Base-by-base conservation (phyloP, 2,113 vertebrate species). In the Promerops cafer region DNA sequence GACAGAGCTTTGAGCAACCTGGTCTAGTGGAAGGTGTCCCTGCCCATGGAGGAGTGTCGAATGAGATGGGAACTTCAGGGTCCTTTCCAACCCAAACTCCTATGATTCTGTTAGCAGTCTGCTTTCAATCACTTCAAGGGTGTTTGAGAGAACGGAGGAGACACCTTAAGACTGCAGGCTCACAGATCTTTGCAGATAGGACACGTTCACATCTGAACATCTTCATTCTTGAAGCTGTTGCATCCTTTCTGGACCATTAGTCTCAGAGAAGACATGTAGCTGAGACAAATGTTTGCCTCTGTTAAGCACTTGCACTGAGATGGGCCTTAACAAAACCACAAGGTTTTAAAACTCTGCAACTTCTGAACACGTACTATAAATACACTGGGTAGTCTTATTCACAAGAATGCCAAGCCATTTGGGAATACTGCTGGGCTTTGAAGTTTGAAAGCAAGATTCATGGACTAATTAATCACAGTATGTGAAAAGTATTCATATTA, bases 371-470 rank as follows among this genome's bases (percentile, higher is more conserved):
- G 0, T 54, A 35, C 68, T 90, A 70, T 89, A 95, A 90, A 90
- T 92, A 90, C 19, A 80, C 35, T 22, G 35, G 11, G 26, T 61
- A 88, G 63, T 63, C 83, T 86, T 83, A 88, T 17, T 95, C 88
- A 88, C 83, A 89, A 42, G 91, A 74, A 92, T 49, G 59, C 54
- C 71, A 88, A 74, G 42, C 42, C 90, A 66, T 74, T 77, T 70
- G 76, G 90, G 85, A 96, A 90, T 81, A 90, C 3, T 76, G 37
- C 52, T 90, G 88, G 83, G 59, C 79, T 97, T 93, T 77, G 54
- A 89, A 93, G 52, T 64, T 79, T 84, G 61, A 91, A 61, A 76
- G 95, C 44, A 96, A 80, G 59, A 92, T 70, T 54, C 15, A 11
- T 1, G 0, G 50, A 77, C 20, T 88, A 92, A 90, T 90, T 79